Evolutionary conservation across 2,888 invertebrate species (phyloP).

Genomic region (Trissolcus brochymenae): DNA sequence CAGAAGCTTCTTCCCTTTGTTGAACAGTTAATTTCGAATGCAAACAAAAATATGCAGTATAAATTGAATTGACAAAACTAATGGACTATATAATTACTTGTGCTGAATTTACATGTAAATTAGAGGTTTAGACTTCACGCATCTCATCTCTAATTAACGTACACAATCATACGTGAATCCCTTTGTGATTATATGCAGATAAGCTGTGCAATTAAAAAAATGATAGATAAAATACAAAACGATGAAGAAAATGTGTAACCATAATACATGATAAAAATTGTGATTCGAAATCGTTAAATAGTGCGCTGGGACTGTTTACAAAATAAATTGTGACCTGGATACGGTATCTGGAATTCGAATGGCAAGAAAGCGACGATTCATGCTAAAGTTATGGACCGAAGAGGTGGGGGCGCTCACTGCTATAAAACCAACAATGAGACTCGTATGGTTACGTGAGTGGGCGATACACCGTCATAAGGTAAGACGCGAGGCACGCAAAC

Average conservation of each 20-base stretch:
- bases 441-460: constrained; percentile 49
- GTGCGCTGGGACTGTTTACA: too few relatives aligned
- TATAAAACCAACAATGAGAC: constrained; percentile 39
- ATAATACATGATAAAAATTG: too few relatives aligned
- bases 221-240: neutral
- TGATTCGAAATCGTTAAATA: too few relatives aligned
- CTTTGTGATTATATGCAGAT: constrained; percentile 41
- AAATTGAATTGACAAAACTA: constrained; percentile 33
- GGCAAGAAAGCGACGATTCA: constrained; percentile 1
- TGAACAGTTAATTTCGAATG: neutral
- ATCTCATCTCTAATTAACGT: constrained; percentile 53
- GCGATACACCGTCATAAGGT: constrained; percentile 27
- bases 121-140: constrained; percentile 48
- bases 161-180: constrained; percentile 50
- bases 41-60: constrained; percentile 6
- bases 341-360: too few relatives aligned
- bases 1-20: too few relatives aligned
- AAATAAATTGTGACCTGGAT: too few relatives aligned
- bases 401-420: constrained; percentile 15
- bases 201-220: constrained; percentile 20
- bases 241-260: too few relatives aligned
- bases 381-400: constrained; percentile 1
- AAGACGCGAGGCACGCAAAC: constrained; percentile 59
- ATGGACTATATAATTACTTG: constrained; percentile 40
- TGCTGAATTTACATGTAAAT: constrained; percentile 47